These are phyloP conservation scores for Takifugu bimaculatus DNA, from an alignment of 2,113 vertebrate genomes.

Conservation along the genomic window DNA sequence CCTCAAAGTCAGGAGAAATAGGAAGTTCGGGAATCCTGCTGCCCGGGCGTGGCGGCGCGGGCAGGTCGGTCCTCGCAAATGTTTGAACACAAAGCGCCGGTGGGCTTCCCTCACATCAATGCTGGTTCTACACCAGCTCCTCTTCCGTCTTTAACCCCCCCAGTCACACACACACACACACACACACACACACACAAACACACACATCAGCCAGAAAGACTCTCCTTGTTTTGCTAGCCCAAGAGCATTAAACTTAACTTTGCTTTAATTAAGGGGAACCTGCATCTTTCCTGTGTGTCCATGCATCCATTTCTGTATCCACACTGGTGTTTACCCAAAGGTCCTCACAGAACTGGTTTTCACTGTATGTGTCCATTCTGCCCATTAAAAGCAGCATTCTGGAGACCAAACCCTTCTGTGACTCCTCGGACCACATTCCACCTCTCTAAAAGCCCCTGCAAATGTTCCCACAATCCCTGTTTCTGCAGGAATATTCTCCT, in stretches of 20 bases:
- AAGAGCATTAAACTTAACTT: constrained; percentile 65
- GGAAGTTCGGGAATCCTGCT: constrained; percentile 68
- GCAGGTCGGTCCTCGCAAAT: constrained; percentile 64
- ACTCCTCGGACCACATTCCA: constrained; percentile 12
- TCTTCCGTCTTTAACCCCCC: constrained; percentile 72
- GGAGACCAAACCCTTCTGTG: background rate
- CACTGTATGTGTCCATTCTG: background rate
- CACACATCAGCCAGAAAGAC: too few species aligned
- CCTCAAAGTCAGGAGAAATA: constrained; percentile 78
- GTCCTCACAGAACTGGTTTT: background rate
- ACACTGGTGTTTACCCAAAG: constrained; percentile 16
- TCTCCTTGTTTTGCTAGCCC: constrained; percentile 43
- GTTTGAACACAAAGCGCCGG: constrained; percentile 72
- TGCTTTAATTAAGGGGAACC: constrained; percentile 66
- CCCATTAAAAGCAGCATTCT: background rate
- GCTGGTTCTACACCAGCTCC: constrained; percentile 55
- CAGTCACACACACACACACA: constrained; percentile 30
- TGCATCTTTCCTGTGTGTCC: constrained; percentile 25
- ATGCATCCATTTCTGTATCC: constrained; percentile 17
- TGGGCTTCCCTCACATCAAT: constrained; percentile 74
- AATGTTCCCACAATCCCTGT: constrained; percentile 55
- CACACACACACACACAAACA: constrained; percentile 4
- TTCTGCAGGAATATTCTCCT: constrained; percentile 65
- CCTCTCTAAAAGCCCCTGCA: constrained; percentile 30
- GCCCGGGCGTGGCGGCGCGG: constrained; percentile 36